Base-by-base conservation (phyloP, 2,888 invertebrate genomes). In the Clusia tigrina region DNA sequence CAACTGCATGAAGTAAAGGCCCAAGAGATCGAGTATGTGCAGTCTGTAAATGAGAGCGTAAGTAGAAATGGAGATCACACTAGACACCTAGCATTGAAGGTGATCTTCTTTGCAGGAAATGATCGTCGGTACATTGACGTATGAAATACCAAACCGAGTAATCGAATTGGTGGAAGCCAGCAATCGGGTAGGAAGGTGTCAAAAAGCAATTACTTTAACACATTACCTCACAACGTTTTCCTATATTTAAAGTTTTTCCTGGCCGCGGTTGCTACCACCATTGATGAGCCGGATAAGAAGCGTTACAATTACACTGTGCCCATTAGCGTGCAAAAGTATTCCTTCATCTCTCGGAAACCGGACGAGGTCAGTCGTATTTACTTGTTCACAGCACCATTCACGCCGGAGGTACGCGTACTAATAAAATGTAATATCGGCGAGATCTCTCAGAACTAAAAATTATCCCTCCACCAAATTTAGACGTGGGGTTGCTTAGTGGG, bases 371-470 rank as follows among this genome's bases (percentile, higher is more conserved):
- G 94, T 69, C 86, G 95, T 69, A 93, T 92, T 0, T 85, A 95
- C 66, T 84, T 95, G 10, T 96, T 96, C 76, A 88, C 93, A 54
- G 89, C 93, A 5, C 96, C 96, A 0, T 96, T 94, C 72, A 89
- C 89, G 5, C 82, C 85, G 23, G 88, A 88, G 75, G 90, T 90
- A 82, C 12, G n/a, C n/a, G n/a, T n/a, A n/a, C 12, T 32, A 32
- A 32, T 32, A 9, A 32, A 9, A 32, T 32, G 12, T 32, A 9
- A 32, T 32, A 32, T 32, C 6, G 6, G 32, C 12, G 12, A 32
- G 6, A 32, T 32, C 6, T 32, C 6, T 32, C 6, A 9, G 12
- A 32, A 18, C 48, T n/a, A 48, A 18, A 48, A 6, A 48, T 52
- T 54, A 26, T 32, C 6, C 6, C n/a, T n/a, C 5, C n/a, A 17